These are phyloP conservation scores for Chrosomus eos DNA, from an alignment of 2,797 vertebrate genomes.

Conservation along the genomic window DNA sequence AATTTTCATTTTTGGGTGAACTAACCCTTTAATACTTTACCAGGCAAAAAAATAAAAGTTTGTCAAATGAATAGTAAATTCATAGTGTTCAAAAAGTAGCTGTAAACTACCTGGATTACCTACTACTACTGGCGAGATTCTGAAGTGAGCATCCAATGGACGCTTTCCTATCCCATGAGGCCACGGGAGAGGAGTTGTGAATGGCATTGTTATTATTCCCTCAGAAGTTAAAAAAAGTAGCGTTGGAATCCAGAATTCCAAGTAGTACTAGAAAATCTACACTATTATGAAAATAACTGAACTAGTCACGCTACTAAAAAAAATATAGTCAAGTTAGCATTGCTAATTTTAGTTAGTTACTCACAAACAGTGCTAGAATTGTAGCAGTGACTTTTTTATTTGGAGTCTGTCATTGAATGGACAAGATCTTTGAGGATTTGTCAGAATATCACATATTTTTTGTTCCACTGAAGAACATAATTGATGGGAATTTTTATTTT, in stretches of 20 bases:
- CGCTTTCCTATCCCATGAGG: background rate
- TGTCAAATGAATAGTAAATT: background rate
- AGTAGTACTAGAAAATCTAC: background rate
- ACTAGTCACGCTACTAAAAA: background rate
- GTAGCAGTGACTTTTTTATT: background rate
- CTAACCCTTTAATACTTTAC: too few relatives aligned
- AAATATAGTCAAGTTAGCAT: background rate
- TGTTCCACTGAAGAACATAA: background rate
- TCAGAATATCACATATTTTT: background rate
- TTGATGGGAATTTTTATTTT: background rate
- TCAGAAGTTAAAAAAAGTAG: background rate
- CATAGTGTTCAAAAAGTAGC: background rate
- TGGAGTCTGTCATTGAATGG: background rate
- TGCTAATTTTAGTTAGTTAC: background rate
- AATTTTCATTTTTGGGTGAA: too few relatives aligned
- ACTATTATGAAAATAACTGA: background rate
- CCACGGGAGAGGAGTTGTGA: background rate
- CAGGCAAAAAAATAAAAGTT: background rate
- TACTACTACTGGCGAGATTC: background rate
- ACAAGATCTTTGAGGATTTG: background rate
- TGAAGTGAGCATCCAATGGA: background rate
- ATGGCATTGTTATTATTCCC: background rate
- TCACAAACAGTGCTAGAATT: background rate
- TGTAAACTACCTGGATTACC: background rate
- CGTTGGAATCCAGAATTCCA: background rate